Evolutionary conservation across 2,113 vertebrate genomes (phyloP).

Genomic region (Halcyon malimbica): DNA sequence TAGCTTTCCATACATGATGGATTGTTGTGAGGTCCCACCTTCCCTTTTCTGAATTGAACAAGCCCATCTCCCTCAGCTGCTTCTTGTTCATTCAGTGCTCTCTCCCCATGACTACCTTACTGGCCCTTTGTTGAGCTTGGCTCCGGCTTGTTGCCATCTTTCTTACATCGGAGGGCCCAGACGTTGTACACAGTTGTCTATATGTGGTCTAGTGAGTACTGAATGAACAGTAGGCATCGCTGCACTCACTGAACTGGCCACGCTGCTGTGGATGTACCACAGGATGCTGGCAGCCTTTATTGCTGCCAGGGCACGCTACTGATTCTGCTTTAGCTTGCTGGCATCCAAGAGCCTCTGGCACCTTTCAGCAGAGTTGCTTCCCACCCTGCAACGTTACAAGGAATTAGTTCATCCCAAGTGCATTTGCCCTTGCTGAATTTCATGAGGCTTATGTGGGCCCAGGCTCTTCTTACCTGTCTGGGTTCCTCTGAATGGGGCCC

Average conservation of each 20-base stretch:
- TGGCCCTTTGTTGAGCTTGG: not conserved
- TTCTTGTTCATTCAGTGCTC: not conserved
- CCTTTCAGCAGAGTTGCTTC: not conserved
- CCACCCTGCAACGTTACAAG: not conserved
- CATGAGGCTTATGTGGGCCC: not conserved
- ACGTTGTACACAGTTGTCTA: not conserved
- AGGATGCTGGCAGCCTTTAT: not conserved
- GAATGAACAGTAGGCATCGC: fast-evolving
- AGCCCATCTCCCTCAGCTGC: not conserved
- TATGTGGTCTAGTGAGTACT: not conserved
- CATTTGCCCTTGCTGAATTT: not conserved
- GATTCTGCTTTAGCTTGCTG: not conserved
- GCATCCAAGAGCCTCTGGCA: not conserved
- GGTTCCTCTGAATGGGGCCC: not conserved
- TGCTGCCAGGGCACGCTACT: not conserved
- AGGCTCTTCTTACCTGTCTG: not conserved
- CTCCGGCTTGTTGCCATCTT: not conserved
- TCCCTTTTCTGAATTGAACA: not conserved
- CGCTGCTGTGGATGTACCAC: not conserved
- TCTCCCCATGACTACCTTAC: not conserved
- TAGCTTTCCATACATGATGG: not conserved
- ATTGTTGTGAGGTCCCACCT: not conserved
- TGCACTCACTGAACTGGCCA: not conserved
- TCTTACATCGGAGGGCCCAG: not conserved
- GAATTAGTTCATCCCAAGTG: not conserved